A percentile compares a stretch with the other conserved stretches of the same genome.
Conservation (phyloP, 2,888 invertebrate genomes). For the Lomographa bimaculata region DNA sequence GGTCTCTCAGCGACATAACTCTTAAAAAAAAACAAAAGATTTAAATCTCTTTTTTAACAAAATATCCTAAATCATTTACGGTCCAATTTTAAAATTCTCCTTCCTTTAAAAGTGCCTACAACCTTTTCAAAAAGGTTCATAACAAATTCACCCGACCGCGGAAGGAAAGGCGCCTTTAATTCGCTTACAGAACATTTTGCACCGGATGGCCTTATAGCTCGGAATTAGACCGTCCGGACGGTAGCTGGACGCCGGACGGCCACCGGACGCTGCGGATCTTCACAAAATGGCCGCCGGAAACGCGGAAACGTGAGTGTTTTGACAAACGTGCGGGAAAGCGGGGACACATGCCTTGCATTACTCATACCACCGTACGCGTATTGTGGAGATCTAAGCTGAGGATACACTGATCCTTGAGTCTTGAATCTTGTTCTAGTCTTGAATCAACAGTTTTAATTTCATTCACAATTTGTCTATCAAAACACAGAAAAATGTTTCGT, state of each 20-base stretch:
- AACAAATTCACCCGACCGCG: conserved; percentile 41
- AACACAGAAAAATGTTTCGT: no score
- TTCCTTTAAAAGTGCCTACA: no score
- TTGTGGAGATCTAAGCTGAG: no score
- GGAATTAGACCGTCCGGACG: conserved; percentile 56
- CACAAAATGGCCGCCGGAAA: conserved; percentile 63
- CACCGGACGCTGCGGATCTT: conserved; percentile 55
- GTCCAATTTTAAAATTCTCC: no score
- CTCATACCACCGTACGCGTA: conserved; percentile 56
- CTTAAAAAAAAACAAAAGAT: no score
- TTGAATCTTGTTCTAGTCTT: no score
- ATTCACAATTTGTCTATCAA: no score
- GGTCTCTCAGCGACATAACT: no score
- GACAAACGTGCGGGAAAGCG: conserved; percentile 73
- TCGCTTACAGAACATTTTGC: conserved; percentile 77
- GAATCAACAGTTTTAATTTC: no score
- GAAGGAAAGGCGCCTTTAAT: conserved; percentile 63
- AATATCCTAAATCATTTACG: no score
- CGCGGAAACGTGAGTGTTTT: conserved; percentile 79
- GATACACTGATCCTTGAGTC: no score
- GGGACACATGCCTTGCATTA: conserved; percentile 63
- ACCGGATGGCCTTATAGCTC: conserved; percentile 57
- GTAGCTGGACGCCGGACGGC: conserved; percentile 52
- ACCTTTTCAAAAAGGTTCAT: conserved; percentile 27
- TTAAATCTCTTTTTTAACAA: no score